Percentiles rank a stretch among this genome's conserved stretches.
Evolutionary conservation across 2,113 vertebrate genomes (phyloP).

Genomic region (Bujurquina vittata): DNA sequence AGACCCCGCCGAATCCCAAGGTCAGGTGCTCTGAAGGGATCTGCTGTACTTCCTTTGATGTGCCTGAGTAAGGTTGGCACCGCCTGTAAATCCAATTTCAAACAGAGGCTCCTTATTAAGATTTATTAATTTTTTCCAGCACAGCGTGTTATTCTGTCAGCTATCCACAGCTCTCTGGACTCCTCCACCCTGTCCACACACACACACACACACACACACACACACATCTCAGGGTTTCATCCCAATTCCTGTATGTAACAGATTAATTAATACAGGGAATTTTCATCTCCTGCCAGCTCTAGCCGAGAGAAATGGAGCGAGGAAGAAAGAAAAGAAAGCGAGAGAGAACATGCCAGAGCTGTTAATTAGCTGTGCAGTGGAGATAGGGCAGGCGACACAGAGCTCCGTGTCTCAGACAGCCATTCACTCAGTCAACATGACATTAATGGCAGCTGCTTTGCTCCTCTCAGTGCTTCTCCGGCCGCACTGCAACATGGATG

Average conservation of each 20-base stretch:
- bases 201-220: background rate
- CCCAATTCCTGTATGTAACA: constrained; percentile 43
- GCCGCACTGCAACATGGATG: background rate
- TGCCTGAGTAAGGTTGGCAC: constrained; percentile 32
- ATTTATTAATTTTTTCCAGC: constrained; percentile 47
- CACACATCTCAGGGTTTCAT: constrained; percentile 30
- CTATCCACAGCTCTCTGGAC: constrained; percentile 28
- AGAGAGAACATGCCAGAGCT: constrained; percentile 41
- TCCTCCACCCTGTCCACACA: background rate
- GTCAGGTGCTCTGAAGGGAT: constrained; percentile 28
- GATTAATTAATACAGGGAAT: constrained; percentile 68
- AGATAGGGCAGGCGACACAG: constrained; percentile 51
- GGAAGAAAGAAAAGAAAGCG: constrained; percentile 16
- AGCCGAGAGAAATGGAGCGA: constrained; percentile 29
- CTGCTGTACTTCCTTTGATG: constrained; percentile 53
- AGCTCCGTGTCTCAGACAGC: constrained; percentile 51
- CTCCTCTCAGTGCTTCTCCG: constrained; percentile 9
- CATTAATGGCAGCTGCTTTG: constrained; percentile 42
- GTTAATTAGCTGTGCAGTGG: constrained; percentile 66
- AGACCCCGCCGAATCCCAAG: constrained; percentile 39
- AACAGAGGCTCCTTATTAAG: constrained; percentile 46
- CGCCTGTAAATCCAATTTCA: constrained; percentile 65
- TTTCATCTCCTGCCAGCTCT: constrained; percentile 58
- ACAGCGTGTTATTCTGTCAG: constrained; percentile 29
- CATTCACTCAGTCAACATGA: constrained; percentile 58